phyloP scores from a whole-genome alignment of 2,888 invertebrate species.

The Xylota segnis region DNA sequence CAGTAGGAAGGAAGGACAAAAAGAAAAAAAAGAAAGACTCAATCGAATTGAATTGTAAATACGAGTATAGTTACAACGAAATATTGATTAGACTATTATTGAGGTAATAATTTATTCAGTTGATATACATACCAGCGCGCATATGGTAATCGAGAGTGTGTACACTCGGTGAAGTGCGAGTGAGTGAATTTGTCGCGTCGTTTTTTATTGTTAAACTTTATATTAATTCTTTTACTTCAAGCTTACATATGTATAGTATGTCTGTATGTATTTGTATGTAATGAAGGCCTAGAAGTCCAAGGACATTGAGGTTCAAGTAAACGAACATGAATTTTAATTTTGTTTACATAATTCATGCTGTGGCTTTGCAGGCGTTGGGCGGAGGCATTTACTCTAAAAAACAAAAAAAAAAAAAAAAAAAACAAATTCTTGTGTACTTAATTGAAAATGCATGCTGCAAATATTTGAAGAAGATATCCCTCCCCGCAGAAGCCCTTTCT shows the following conservation, averaged over 20 bases:
- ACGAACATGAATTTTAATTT: slow-evolving; percentile 26
- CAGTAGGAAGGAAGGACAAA: too few relatives aligned
- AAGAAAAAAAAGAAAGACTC: slow-evolving; percentile 27
- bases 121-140: slow-evolving; percentile 32
- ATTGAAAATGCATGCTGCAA: background rate
- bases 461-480: background rate
- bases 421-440: background rate
- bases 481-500: too few relatives aligned
- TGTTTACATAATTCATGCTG: slow-evolving; percentile 31
- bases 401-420: too few relatives aligned
- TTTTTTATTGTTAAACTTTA: slow-evolving; percentile 35
- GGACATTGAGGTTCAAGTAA: slow-evolving; percentile 50
- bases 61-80: slow-evolving; percentile 61
- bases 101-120: slow-evolving; percentile 72
- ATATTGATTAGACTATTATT: slow-evolving; percentile 76
- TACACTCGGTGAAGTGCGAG: slow-evolving; percentile 35
- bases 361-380: background rate
- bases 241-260: background rate
- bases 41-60: slow-evolving; percentile 59
- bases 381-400: background rate
- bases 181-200: slow-evolving; percentile 69
- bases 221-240: background rate
- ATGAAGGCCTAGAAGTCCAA: slow-evolving; percentile 35
- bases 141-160: slow-evolving; percentile 58
- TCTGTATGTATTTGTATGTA: background rate